These are phyloP conservation scores for Cataglyphis albicans DNA, from an alignment of 2,888 invertebrate genomes.

Conservation along the genomic window DNA sequence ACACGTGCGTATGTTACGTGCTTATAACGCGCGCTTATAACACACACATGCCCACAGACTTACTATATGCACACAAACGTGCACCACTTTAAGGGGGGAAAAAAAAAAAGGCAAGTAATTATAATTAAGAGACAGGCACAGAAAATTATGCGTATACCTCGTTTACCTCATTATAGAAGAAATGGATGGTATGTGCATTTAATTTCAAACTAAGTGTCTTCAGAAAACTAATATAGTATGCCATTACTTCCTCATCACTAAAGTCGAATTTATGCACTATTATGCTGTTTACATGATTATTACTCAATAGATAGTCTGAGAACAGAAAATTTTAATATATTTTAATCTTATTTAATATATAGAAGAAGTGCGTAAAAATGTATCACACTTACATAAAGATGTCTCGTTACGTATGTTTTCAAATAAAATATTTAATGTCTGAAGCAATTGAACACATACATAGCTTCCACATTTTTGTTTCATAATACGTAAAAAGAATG, in stretches of 20 bases:
- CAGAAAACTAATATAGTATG: constrained; percentile 99
- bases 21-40: not conserved
- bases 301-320: constrained; percentile 98
- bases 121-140: constrained; percentile 63
- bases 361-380: constrained; percentile 97
- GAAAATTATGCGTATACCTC: constrained; percentile 75
- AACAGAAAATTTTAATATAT: constrained; percentile 96
- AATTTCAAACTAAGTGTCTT: constrained; percentile 99
- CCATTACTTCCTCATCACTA: constrained; percentile 99
- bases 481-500: constrained; percentile 98
- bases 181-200: constrained; percentile 99
- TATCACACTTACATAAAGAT: constrained; percentile 95
- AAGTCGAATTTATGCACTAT: constrained; percentile 99
- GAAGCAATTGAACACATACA: constrained; percentile 98
- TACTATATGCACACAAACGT: not conserved
- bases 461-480: constrained; percentile 98
- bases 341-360: constrained; percentile 98
- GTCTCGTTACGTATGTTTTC: constrained; percentile 99
- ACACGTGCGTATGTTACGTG: too few relatives aligned
- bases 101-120: not conserved
- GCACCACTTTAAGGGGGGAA: too few relatives aligned
- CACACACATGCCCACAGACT: not conserved
- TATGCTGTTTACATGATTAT: constrained; percentile 99
- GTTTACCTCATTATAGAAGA: constrained; percentile 99
- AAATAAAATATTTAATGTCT: constrained; percentile 99